Evolutionary conservation across 2,797 vertebrate genomes (phyloP), one percentile per base, ranked within the genome.

Genomic region (Rhinichthys osculus): DNA sequence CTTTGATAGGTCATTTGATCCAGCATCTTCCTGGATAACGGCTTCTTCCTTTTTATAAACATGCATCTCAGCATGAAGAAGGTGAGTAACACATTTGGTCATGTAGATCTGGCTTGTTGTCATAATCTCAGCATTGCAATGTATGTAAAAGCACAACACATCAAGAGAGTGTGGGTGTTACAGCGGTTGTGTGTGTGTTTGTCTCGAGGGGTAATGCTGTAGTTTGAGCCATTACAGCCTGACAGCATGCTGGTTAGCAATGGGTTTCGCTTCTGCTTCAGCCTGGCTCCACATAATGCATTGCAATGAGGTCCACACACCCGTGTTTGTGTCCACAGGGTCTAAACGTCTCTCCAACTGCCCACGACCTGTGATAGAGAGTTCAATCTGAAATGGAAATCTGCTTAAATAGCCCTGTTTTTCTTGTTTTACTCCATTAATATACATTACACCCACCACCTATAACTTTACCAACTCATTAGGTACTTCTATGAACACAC

Each of bases 391-490:
- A 78, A 70, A 78, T 69, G 62, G 74, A 38, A 82, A 64, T 83
- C 81, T 64, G n/a, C 52, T 62, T 64, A 78, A 85, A 85, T 44
- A 47, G 76, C 66, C 62, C 17, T 40, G 30, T 33, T 84, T 84
- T 70, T 72, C 67, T 50, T 80, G 76, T 85, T 80, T 23, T 57
- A 13, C 21, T 64, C 77, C 66, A 80, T 78, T 85, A 85, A 78
- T 85, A 72, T 79, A 79, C 50, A 83, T 83, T 72, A 85, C 83
- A 79, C 83, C 77, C 77, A 40, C 69, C 42, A 52, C 38, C 84
- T 85, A 80, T 85, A 85, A 79, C 84, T 85, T 71, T 44, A 79
- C 50, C 52, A 62, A 73, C 67, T 85, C 84, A 85, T 80, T 85
- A 85, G 77, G 23, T 64, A 64, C 54, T 85, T 85, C 52, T 79